Conservation (phyloP, 2,888 invertebrate species). For the Prosapia bicincta region DNA sequence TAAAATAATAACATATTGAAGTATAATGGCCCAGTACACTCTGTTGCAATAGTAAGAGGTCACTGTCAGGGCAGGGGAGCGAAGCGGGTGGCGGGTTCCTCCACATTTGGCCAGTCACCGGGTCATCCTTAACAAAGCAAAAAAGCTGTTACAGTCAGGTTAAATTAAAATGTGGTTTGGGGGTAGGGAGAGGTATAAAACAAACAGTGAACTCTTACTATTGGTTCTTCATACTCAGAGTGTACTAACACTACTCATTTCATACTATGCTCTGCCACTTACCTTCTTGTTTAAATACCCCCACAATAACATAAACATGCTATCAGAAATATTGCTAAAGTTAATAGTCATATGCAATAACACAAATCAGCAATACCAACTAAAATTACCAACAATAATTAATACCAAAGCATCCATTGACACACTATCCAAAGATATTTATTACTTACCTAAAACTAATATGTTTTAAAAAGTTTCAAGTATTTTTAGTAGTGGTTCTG, state of each 20-base stretch:
- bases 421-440: not conserved
- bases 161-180: not conserved
- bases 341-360: not conserved
- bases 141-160: not conserved
- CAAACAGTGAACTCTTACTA: conserved; percentile 24
- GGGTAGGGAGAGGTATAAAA: conserved; percentile 8
- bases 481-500: too few relatives aligned
- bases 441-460: not conserved
- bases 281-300: not conserved
- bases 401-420: too few relatives aligned
- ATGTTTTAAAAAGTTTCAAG: too few relatives aligned
- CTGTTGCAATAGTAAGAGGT: not conserved
- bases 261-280: not conserved
- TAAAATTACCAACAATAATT: too few relatives aligned
- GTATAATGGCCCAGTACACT: not conserved
- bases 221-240: conserved; percentile 10
- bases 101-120: not conserved
- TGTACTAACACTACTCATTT: conserved; percentile 5
- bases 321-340: not conserved
- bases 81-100: not conserved
- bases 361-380: not conserved
- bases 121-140: conserved; percentile 26
- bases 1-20: not conserved
- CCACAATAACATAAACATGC: not conserved
- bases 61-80: not conserved